These are phyloP conservation scores for Xiphophorus maculatus DNA, from an alignment of 2,113 vertebrate species.

Conservation along the genomic window DNA sequence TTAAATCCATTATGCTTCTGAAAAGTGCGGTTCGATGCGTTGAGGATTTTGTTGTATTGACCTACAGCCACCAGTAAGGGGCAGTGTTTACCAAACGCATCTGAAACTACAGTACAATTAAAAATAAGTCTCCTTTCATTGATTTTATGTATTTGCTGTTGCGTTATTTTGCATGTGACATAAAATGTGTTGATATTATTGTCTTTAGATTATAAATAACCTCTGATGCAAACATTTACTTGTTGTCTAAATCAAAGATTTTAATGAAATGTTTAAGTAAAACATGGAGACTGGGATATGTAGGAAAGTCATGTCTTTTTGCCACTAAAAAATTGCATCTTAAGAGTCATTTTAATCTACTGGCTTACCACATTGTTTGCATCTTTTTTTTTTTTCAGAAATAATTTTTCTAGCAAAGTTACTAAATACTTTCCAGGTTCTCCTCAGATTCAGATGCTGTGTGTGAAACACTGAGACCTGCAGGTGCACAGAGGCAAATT, in stretches of 20 bases:
- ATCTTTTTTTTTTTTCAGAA: not conserved
- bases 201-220: not conserved
- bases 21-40: too few relatives aligned
- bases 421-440: not conserved
- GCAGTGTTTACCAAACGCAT: not conserved
- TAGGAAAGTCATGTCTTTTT: not conserved
- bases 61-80: not conserved
- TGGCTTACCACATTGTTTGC: too few relatives aligned
- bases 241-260: not conserved
- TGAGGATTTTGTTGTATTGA: not conserved
- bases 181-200: not conserved
- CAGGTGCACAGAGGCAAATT: not conserved
- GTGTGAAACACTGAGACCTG: not conserved
- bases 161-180: not conserved
- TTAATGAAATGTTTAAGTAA: not conserved
- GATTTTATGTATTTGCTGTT: not conserved
- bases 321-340: not conserved
- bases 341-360: not conserved
- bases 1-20: not conserved
- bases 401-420: not conserved
- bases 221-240: not conserved
- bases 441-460: not conserved
- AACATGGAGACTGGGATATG: not conserved
- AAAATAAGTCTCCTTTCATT: not conserved
- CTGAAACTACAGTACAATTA: not conserved